Conservation (phyloP, 2,797 vertebrate species). For the Sebastes aleutianus region DNA sequence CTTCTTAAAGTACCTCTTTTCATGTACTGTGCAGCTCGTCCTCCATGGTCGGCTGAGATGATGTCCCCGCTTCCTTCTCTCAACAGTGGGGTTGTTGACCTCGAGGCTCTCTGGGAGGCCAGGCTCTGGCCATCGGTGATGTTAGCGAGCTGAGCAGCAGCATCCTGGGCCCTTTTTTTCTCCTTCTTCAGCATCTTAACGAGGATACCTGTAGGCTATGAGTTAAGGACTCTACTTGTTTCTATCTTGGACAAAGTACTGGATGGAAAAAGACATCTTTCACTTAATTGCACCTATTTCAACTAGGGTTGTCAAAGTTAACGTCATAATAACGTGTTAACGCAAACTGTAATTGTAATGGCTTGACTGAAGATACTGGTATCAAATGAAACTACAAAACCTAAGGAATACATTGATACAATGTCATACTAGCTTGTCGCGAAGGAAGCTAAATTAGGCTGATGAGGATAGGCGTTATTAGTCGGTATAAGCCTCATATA, state of each 20-base stretch:
- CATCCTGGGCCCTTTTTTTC: slow-evolving; percentile 84
- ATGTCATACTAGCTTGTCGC: no score
- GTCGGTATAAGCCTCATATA: no score
- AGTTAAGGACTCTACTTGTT: slow-evolving; percentile 74
- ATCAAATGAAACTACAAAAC: no score
- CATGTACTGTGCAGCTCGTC: slow-evolving; percentile 54
- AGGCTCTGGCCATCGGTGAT: slow-evolving; percentile 19
- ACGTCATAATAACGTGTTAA: no score
- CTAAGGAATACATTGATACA: no score
- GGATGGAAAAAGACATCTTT: neutral
- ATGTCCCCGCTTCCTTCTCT: slow-evolving; percentile 44
- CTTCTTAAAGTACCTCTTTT: slow-evolving; percentile 78
- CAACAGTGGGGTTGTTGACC: slow-evolving; percentile 9
- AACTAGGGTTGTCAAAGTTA: no score
- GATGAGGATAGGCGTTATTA: no score
- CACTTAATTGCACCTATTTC: neutral
- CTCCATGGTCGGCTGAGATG: neutral
- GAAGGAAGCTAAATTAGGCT: neutral
- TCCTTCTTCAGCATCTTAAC: slow-evolving; percentile 92
- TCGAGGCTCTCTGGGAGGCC: slow-evolving; percentile 32
- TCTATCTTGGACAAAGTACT: neutral
- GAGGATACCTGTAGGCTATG: slow-evolving; percentile 83
- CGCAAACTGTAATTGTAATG: no score
- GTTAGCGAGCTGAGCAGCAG: slow-evolving; percentile 60
- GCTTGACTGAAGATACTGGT: no score